phyloP scores from a whole-genome alignment of 2,797 vertebrate species.

The Monodelphis domestica region DNA sequence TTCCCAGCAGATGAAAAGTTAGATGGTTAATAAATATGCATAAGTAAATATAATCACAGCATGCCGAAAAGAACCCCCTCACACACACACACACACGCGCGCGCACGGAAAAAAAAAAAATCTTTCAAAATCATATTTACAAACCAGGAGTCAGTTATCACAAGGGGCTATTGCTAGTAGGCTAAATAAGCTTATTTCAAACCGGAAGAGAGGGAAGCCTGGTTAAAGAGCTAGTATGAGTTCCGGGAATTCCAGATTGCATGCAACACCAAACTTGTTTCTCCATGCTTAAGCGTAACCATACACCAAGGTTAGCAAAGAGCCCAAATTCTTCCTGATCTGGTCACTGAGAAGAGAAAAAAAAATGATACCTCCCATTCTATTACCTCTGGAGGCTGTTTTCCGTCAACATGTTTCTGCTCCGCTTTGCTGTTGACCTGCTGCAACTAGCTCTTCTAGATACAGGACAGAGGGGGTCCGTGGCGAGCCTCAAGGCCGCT shows the following conservation, averaged over 20 bases:
- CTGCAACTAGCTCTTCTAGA: not conserved
- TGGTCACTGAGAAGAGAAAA: not conserved
- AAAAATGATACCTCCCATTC: not conserved
- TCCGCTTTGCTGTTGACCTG: not conserved
- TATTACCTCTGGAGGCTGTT: conserved; percentile 44
- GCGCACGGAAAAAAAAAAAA: too few relatives aligned
- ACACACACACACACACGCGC: too few relatives aligned
- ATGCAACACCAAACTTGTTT: conserved; percentile 28
- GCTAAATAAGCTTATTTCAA: conserved; percentile 44
- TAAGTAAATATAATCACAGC: not conserved
- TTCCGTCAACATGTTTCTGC: conserved; percentile 15
- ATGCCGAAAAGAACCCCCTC: not conserved
- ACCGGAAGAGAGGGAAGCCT: not conserved
- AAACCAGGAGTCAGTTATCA: not conserved
- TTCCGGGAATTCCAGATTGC: conserved; percentile 1
- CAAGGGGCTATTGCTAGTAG: not conserved
- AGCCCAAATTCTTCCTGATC: not conserved
- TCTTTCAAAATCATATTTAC: conserved; percentile 50
- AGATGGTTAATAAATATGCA: conserved; percentile 15
- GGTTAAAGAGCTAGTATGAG: not conserved
- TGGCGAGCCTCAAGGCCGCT: not conserved
- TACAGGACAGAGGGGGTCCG: too few relatives aligned
- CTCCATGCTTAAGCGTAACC: not conserved
- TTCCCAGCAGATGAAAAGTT: conserved; percentile 8
- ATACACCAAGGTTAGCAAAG: not conserved